Conservation (phyloP, 1,140 invertebrate genomes). For the Plectrocnemia conspersa region DNA sequence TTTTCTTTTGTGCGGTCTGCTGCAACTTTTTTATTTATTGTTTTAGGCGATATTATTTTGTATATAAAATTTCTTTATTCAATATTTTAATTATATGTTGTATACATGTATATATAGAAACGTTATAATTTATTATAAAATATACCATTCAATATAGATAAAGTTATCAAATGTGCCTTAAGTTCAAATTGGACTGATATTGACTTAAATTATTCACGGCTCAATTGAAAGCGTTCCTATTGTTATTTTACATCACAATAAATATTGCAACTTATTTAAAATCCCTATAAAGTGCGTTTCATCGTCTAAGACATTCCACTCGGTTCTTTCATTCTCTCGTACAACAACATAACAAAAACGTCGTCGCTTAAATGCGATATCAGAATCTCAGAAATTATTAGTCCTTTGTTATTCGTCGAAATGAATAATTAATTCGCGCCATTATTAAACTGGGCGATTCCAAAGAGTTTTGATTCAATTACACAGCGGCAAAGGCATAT, state of each 20-base stretch:
- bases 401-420: constrained; percentile 4
- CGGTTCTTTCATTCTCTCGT: neutral
- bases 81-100: too few relatives aligned
- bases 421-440: constrained; percentile 6
- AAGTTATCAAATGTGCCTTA: too few relatives aligned
- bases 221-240: too few relatives aligned
- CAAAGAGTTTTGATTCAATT: constrained; percentile 4
- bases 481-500: neutral
- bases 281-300: neutral
- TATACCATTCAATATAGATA: too few relatives aligned
- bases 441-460: neutral
- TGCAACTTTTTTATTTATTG: too few relatives aligned
- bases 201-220: too few relatives aligned
- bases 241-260: too few relatives aligned
- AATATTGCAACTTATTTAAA: neutral
- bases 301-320: neutral
- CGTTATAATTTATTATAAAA: too few relatives aligned
- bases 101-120: too few relatives aligned
- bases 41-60: too few relatives aligned
- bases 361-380: neutral
- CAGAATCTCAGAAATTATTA: constrained; percentile 1
- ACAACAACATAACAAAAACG: neutral
- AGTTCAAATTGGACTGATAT: too few relatives aligned
- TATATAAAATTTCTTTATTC: too few relatives aligned
- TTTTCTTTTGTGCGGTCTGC: neutral